Evolutionary conservation across 1,140 invertebrate genomes (phyloP).

Genomic region (Cherax destructor): DNA sequence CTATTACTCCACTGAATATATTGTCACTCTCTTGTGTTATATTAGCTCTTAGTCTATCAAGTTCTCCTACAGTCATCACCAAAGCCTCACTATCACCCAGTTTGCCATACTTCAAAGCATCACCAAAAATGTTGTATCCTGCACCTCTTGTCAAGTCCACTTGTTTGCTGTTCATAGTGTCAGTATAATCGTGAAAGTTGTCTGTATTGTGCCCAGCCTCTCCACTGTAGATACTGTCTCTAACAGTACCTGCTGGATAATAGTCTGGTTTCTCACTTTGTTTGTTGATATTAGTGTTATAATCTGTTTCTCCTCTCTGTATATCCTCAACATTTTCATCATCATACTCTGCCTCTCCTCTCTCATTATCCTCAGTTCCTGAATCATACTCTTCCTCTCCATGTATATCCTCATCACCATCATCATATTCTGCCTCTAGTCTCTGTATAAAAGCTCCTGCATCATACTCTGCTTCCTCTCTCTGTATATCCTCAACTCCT

Average conservation of each 20-base stretch:
- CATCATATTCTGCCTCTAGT: not conserved
- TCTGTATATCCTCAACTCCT: not conserved
- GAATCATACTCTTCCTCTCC: not conserved
- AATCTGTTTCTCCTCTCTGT: not conserved
- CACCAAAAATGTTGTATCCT: too few species aligned
- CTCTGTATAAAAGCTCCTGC: not conserved
- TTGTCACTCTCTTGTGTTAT: not conserved
- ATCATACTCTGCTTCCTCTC: not conserved
- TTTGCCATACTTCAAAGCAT: not conserved
- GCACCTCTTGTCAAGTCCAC: too few species aligned
- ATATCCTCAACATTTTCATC: not conserved
- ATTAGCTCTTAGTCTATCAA: not conserved
- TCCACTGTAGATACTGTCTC: too few species aligned
- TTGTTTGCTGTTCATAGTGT: too few species aligned
- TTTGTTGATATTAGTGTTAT: not conserved
- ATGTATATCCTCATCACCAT: too few species aligned
- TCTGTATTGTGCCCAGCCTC: too few species aligned
- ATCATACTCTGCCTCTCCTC: not conserved
- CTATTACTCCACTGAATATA: not conserved
- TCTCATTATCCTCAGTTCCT: not conserved
- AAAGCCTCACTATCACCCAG: not conserved
- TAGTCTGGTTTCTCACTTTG: not conserved
- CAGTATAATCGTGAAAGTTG: too few species aligned
- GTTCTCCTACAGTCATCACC: not conserved
- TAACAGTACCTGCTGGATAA: too few species aligned